Evolutionary conservation across 2,797 vertebrate genomes (phyloP).

Genomic region (Fringilla coelebs): DNA sequence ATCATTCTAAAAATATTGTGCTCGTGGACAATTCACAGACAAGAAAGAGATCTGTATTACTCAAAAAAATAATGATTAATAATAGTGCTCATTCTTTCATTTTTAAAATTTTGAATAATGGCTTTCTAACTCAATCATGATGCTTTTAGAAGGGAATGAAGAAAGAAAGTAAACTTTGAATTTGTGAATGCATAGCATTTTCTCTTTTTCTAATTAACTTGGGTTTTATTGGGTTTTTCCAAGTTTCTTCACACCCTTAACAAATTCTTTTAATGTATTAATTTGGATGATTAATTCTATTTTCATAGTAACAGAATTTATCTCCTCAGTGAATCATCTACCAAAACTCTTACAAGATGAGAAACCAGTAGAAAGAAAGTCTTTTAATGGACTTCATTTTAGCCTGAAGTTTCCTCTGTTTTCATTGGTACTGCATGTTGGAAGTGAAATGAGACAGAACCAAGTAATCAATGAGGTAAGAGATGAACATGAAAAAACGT

Average conservation of each 20-base stretch:
- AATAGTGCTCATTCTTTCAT: background rate
- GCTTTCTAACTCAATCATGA: background rate
- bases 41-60: background rate
- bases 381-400: background rate
- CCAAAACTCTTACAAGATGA: background rate
- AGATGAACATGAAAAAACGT: background rate
- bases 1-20: background rate
- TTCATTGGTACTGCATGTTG: background rate
- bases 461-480: background rate
- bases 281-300: background rate
- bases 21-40: background rate
- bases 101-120: background rate
- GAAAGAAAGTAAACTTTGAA: background rate
- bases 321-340: background rate
- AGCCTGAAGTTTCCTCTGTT: background rate
- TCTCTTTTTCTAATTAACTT: background rate
- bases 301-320: background rate
- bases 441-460: background rate
- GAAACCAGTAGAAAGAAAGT: background rate
- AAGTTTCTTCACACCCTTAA: background rate
- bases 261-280: background rate
- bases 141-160: background rate
- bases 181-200: background rate
- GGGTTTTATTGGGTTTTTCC: background rate
- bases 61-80: background rate